Evolutionary conservation across 2,113 vertebrate genomes (phyloP).

Genomic region (Xiphophorus couchianus): DNA sequence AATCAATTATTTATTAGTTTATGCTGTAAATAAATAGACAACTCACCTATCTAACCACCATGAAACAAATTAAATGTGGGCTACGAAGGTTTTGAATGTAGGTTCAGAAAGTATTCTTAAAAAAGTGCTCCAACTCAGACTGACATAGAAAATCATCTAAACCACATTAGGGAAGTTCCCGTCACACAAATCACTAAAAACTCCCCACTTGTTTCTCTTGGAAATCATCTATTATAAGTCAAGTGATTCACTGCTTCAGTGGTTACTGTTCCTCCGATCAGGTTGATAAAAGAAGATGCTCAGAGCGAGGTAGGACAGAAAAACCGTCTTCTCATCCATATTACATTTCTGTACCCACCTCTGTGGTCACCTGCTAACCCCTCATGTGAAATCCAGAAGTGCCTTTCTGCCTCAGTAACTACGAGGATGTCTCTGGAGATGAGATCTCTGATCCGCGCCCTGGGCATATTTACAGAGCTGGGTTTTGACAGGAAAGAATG

Average conservation of each 20-base stretch:
- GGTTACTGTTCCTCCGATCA: conserved; percentile 52
- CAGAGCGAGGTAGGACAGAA: conserved; percentile 41
- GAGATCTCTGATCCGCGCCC: conserved; percentile 59
- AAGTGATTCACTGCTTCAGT: conserved; percentile 39
- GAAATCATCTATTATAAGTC: conserved; percentile 4
- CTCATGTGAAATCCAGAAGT: conserved; percentile 57
- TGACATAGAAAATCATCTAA: too few relatives aligned
- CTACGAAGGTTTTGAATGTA: neutral
- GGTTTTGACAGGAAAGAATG: conserved; percentile 40
- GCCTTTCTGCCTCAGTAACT: conserved; percentile 52
- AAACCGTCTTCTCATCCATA: conserved; percentile 62
- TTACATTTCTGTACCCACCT: conserved; percentile 52
- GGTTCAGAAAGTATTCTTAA: neutral
- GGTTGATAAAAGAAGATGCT: conserved; percentile 52
- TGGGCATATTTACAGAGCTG: conserved; percentile 59
- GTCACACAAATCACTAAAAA: conserved; percentile 1
- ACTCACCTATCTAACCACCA: neutral
- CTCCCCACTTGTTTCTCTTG: conserved; percentile 5
- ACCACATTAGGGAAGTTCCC: too few relatives aligned
- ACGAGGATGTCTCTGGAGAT: conserved; percentile 52
- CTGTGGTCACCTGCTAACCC: conserved; percentile 69
- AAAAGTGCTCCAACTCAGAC: neutral
- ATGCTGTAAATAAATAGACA: neutral
- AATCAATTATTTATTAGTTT: neutral
- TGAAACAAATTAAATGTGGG: neutral